These are phyloP conservation scores for Platycheirus albimanus DNA, from an alignment of 2,888 invertebrate species.

Conservation along the genomic window DNA sequence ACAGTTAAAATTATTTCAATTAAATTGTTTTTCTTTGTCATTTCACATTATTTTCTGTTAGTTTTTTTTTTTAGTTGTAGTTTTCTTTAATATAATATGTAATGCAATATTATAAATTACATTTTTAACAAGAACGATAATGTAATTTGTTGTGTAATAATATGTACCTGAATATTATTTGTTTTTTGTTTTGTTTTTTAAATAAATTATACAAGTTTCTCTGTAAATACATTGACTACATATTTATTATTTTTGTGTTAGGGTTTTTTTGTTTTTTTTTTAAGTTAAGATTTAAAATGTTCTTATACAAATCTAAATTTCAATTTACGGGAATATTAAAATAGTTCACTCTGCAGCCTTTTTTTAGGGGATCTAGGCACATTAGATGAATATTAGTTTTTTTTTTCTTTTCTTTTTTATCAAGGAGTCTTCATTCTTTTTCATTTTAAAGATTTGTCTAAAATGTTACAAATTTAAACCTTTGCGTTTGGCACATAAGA, in stretches of 20 bases:
- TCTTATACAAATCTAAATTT: constrained; percentile 63
- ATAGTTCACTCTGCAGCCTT: constrained; percentile 73
- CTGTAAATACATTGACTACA: constrained; percentile 61
- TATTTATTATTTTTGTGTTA: constrained; percentile 28
- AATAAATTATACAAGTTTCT: constrained; percentile 47
- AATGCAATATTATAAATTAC: constrained; percentile 43
- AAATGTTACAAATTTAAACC: constrained; percentile 47
- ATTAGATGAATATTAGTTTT: constrained; percentile 65
- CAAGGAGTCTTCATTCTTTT: constrained; percentile 56
- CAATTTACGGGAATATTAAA: constrained; percentile 71
- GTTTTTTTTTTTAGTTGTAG: constrained; percentile 18
- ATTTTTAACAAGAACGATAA: constrained; percentile 63
- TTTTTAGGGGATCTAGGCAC: constrained; percentile 75
- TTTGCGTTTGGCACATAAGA: constrained; percentile 76
- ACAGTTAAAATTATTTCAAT: constrained; percentile 61
- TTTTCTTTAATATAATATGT: too few relatives aligned
- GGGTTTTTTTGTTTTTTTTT: constrained; percentile 27
- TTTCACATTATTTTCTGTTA: constrained; percentile 11
- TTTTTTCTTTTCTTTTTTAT: too few relatives aligned
- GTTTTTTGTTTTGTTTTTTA: constrained; percentile 3
- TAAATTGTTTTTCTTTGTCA: constrained; percentile 45
- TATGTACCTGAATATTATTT: constrained; percentile 42
- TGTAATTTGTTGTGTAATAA: constrained; percentile 29
- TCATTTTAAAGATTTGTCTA: constrained; percentile 48
- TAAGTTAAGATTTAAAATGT: constrained; percentile 51